Evolutionary conservation across 2,113 vertebrate species (phyloP).

Genomic region (Patagioenas fasciata): DNA sequence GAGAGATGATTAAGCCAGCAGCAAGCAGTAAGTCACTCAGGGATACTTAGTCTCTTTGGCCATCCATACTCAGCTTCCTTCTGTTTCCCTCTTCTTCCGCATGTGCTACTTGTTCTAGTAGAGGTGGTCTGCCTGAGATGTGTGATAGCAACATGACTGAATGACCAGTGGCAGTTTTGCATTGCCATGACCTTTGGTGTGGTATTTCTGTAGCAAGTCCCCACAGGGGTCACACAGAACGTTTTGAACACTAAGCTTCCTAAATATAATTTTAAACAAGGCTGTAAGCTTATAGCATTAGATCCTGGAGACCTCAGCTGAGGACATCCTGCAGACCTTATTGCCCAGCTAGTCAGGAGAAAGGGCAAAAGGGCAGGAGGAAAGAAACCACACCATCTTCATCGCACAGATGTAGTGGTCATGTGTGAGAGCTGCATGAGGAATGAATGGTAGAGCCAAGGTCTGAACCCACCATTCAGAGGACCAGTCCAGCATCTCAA

Average conservation of each 20-base stretch:
- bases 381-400: neutral
- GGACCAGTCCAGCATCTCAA: neutral
- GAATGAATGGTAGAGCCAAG: neutral
- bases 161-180: neutral
- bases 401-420: neutral
- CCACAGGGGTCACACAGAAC: neutral
- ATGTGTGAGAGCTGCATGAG: neutral
- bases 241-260: neutral
- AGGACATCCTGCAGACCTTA: neutral
- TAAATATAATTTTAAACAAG: neutral
- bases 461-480: neutral
- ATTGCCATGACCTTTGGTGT: neutral
- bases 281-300: neutral
- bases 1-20: neutral
- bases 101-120: neutral
- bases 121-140: neutral
- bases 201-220: neutral
- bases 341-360: neutral
- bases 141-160: neutral
- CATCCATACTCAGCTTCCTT: neutral
- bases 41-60: neutral
- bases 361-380: neutral
- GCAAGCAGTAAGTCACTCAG: neutral
- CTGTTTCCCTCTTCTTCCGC: neutral
- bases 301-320: neutral